Evolutionary conservation across 2,888 invertebrate species (phyloP), one percentile per base, ranked within the genome.

Genomic region (Gerris lacustris): DNA sequence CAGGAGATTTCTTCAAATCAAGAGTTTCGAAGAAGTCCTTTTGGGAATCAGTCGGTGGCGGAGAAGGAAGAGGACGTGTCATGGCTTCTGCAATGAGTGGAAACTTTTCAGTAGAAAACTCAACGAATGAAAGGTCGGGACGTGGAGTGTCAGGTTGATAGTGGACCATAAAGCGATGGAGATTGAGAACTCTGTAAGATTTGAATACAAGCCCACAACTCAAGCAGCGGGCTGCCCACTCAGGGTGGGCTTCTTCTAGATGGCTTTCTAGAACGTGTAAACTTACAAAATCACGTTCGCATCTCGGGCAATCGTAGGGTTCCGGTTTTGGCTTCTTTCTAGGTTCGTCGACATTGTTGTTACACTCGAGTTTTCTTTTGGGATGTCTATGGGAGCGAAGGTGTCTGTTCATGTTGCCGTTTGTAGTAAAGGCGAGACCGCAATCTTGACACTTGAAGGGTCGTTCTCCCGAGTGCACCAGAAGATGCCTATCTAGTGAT

Each of bases 331-430:
- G 47, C 45, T 67, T 67, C 66, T 63, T 68, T 44, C 67, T 69
- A 63, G 18, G 45, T 68, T 63, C 44, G 63, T 67, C 70, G 55
- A 63, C 66, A 62, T 74, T 74, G 45, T 71, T 72, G 63, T 73
- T 73, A 31, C 67, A 73, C 18, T 72, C 73, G 15, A 68, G 64
- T n/a, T 69, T 68, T n/a, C 69, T 71, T 62, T 69, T 70, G 2
- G 73, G 70, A 7, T 67, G 66, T 66, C 69, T 73, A 79, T 89
- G 89, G 4, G 89, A 90, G 72, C 90, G 84, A 84, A 89, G 86
- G 80, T 92, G 92, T 63, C 91, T 83, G 78, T 91, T 91, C 91
- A 92, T 91, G 80, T 91, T 92, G 44, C 91, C 91, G 79, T 91
- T 92, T 15, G 91, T 91, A 55, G 91, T 91, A 80, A 92, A 92